Evolutionary conservation across 2,797 vertebrate species (phyloP), one percentile per base, ranked within the genome.

Genomic region (Pantherophis alleghaniensis): DNA sequence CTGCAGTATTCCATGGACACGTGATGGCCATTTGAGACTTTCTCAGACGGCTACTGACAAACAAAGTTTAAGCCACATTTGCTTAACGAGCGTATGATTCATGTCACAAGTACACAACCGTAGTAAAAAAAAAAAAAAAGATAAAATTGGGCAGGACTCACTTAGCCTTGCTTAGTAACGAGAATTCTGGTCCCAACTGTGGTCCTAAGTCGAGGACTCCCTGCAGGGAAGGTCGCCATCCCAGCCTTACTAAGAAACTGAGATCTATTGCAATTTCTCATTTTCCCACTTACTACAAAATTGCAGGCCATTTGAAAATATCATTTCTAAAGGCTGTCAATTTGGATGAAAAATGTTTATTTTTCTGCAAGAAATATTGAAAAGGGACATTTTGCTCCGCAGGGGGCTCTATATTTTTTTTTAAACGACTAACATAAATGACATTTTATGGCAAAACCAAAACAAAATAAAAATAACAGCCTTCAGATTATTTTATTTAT

Each of bases 281-380:
- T 88, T 93, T 91, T 55, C 0, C 63, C 42, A 83, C 63, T 93
- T 60, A 32, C 87, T 16, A 20, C 55, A 37, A 88, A 63, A 93
- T n/a, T 20, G 74, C 63, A 88, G 89, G 26, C 86, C 63, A 37
- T 79, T 93, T 47, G 90, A 87, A 91, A 91, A 91, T 93, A 74
- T 74, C n/a, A 79, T 91, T 93, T 91, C 92, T 60, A 87, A 60
- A 37, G 47, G 18, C 53, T 91, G 92, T 93, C 92, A 93, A 88
- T 88, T 90, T 91, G 32, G 63, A 79, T 88, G 86, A 88, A 74
- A 93, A 93, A 91, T 88, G 63, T 20, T 88, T 88, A 79, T 88
- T 91, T 51, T 93, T 63, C 86, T 32, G 79, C 74, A 63, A 86
- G 59, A 26, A 63, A 55, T 69, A 91, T 18, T 87, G 37, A 28